Evolutionary conservation across 2,113 vertebrate genomes (phyloP).

Genomic region (Madoqua kirkii): DNA sequence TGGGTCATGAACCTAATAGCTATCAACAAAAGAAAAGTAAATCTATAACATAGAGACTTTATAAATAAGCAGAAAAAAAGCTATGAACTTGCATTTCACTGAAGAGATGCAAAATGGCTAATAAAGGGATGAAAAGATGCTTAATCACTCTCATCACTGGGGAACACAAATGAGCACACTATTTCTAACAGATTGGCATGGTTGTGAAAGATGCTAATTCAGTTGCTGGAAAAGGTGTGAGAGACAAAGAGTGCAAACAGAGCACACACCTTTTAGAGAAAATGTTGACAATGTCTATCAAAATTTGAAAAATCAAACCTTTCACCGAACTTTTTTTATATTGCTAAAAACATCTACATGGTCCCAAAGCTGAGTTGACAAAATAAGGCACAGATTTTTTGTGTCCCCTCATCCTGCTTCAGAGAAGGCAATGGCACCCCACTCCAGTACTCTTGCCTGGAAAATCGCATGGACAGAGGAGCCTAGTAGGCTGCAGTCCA

Average conservation of each 20-base stretch:
- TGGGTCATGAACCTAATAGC: neutral
- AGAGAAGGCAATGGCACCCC: neutral
- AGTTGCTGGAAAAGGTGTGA: neutral
- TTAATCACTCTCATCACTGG: neutral
- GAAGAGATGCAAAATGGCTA: neutral
- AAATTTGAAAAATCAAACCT: neutral
- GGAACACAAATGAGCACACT: neutral
- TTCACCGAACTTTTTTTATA: neutral
- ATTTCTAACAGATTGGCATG: neutral
- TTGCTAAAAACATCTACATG: neutral
- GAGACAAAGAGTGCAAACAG: neutral
- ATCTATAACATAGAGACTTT: neutral
- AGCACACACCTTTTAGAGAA: neutral
- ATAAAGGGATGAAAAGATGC: neutral
- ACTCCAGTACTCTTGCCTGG: neutral
- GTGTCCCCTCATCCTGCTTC: neutral
- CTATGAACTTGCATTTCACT: neutral
- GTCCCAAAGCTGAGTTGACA: neutral
- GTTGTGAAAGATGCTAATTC: neutral
- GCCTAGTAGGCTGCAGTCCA: accelerated
- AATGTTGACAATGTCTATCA: neutral
- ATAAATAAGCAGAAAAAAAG: neutral
- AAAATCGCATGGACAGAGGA: neutral
- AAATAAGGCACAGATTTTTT: neutral
- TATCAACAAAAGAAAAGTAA: neutral